These are phyloP conservation scores for Thermophis baileyi DNA, from an alignment of 2,113 vertebrate genomes.

Conservation along the genomic window DNA sequence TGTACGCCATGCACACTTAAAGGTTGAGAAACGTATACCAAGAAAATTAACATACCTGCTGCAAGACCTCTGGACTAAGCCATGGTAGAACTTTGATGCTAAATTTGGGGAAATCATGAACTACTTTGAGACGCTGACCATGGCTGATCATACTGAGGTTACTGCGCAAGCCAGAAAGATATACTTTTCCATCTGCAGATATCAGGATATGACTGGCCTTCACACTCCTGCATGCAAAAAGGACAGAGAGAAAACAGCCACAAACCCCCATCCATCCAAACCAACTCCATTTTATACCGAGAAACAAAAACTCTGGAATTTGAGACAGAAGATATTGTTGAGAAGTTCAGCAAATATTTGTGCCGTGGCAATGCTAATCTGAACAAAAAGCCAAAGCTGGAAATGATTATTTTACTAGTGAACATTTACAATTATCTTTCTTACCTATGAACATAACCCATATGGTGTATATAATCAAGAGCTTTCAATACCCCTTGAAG, in stretches of 20 bases:
- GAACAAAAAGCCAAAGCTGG: background rate
- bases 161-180: slow-evolving; percentile 90
- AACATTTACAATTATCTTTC: background rate
- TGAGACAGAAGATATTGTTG: background rate
- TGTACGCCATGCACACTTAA: background rate
- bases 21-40: background rate
- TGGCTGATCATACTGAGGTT: slow-evolving; percentile 96
- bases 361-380: background rate
- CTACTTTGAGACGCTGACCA: slow-evolving; percentile 86
- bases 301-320: background rate
- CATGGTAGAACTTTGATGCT: slow-evolving; percentile 93
- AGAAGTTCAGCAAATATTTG: background rate
- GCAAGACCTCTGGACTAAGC: slow-evolving; percentile 95
- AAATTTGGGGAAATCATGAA: slow-evolving; percentile 95
- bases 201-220: slow-evolving; percentile 96
- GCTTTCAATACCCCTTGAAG: slow-evolving; percentile 89
- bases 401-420: background rate
- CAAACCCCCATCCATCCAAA: background rate
- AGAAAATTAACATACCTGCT: slow-evolving; percentile 79
- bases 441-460: slow-evolving; percentile 97
- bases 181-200: slow-evolving; percentile 90
- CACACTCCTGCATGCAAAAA: slow-evolving; percentile 79
- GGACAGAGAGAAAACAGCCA: slow-evolving; percentile 1
- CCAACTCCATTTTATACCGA: background rate
- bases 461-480: slow-evolving; percentile 96